Percentiles rank a stretch among this genome's conserved stretches.
These are phyloP conservation scores for Bruchidius siliquastri DNA, from an alignment of 2,888 invertebrate genomes.

Conservation along the genomic window DNA sequence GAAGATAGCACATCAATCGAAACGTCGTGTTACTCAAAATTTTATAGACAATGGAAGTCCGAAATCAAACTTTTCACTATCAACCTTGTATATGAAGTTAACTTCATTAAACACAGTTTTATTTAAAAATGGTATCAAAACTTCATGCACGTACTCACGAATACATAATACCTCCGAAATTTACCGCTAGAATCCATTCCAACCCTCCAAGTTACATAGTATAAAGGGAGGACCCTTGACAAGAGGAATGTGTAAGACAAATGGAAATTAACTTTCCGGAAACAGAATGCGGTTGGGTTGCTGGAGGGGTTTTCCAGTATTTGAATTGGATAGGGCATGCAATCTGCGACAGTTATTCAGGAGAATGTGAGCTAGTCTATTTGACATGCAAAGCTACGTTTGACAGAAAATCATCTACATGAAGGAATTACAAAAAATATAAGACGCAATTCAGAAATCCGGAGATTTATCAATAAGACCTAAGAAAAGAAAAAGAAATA, in stretches of 20 bases:
- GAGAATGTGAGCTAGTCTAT: neutral
- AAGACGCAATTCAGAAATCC: too few relatives aligned
- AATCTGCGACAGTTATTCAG: neutral
- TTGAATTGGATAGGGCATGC: neutral
- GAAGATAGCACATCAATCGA: too few relatives aligned
- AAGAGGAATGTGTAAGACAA: neutral
- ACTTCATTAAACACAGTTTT: neutral
- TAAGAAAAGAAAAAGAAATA: too few relatives aligned
- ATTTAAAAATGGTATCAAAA: neutral
- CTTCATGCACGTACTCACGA: neutral
- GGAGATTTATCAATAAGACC: too few relatives aligned
- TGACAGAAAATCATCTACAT: too few relatives aligned
- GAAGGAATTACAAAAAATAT: too few relatives aligned
- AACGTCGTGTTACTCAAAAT: too few relatives aligned
- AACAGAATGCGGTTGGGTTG: neutral
- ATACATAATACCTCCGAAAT: neutral
- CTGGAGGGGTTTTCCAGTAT: neutral
- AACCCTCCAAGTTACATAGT: neutral
- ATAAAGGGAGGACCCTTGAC: neutral
- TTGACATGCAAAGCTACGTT: too few relatives aligned
- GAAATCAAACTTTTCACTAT: too few relatives aligned
- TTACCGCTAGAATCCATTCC: neutral
- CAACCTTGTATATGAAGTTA: neutral
- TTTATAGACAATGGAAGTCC: too few relatives aligned
- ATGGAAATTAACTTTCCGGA: neutral